These are phyloP conservation scores for Chrysodeixis includens DNA, from an alignment of 2,888 invertebrate species.

Conservation along the genomic window DNA sequence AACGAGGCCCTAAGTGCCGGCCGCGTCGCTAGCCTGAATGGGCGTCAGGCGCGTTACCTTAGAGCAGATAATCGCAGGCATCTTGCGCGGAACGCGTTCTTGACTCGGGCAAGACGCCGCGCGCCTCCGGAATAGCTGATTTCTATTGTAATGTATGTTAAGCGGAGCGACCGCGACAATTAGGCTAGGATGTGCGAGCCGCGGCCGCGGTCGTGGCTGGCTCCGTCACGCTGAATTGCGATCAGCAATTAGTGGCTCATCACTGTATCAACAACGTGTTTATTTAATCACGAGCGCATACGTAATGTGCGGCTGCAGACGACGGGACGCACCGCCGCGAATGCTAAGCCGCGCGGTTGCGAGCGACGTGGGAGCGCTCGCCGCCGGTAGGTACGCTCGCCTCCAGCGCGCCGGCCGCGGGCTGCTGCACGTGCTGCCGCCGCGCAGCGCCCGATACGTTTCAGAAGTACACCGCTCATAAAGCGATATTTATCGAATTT, in stretches of 20 bases:
- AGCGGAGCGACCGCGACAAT: conserved; percentile 82
- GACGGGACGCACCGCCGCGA: conserved; percentile 54
- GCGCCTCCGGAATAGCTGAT: conserved; percentile 78
- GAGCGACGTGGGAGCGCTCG: conserved; percentile 36
- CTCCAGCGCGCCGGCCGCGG: neutral
- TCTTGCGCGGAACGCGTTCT: conserved; percentile 55
- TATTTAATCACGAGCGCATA: conserved; percentile 81
- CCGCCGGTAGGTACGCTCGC: too few relatives aligned
- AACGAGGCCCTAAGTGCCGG: conserved; percentile 30
- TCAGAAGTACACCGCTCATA: conserved; percentile 42
- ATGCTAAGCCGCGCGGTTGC: conserved; percentile 63
- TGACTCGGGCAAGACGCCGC: conserved; percentile 75
- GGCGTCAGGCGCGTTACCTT: conserved; percentile 40
- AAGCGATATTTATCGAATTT: conserved; percentile 66
- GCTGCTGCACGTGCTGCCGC: conserved; percentile 51
- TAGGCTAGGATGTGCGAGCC: conserved; percentile 75
- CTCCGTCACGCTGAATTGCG: conserved; percentile 75
- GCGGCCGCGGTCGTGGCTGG: conserved; percentile 70
- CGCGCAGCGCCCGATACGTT: conserved; percentile 18
- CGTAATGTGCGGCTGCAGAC: conserved; percentile 66
- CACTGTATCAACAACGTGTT: conserved; percentile 70
- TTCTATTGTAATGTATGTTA: conserved; percentile 86
- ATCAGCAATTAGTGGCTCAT: conserved; percentile 76
- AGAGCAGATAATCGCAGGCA: conserved; percentile 57
- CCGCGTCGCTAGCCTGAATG: conserved; percentile 34